These are phyloP conservation scores for Keiferia lycopersicella DNA, from an alignment of 2,888 invertebrate genomes.

Conservation along the genomic window DNA sequence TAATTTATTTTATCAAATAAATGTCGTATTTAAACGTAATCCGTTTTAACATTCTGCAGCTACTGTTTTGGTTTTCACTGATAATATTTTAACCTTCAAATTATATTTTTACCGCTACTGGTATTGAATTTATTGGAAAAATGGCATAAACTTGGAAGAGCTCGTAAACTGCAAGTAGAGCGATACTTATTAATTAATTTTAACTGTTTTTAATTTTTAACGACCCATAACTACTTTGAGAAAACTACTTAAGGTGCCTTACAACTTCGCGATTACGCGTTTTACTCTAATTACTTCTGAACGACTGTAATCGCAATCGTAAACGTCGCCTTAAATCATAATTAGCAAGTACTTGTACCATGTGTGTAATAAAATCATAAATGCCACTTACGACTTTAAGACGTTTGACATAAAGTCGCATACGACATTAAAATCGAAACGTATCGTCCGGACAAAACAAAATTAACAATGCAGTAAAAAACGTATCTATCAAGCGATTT, in stretches of 20 bases:
- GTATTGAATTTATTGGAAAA: background rate
- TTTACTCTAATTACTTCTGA: conserved; percentile 31
- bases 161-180: background rate
- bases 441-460: conserved; percentile 19
- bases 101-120: background rate
- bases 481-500: conserved; percentile 3
- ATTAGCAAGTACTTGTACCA: conserved; percentile 32
- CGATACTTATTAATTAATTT: conserved; percentile 11
- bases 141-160: background rate
- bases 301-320: conserved; percentile 40
- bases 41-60: conserved; percentile 16
- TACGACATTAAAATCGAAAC: background rate
- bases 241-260: conserved; percentile 15
- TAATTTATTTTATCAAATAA: conserved; percentile 20
- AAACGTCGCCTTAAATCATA: conserved; percentile 47
- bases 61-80: conserved; percentile 21
- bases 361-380: background rate
- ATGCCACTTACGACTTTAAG: conserved; percentile 28
- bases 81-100: background rate
- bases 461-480: conserved; percentile 23
- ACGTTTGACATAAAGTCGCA: conserved; percentile 19
- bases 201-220: conserved; percentile 11
- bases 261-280: conserved; percentile 17
- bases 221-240: conserved; percentile 4
- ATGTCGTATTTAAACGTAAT: conserved; percentile 20